Conservation (phyloP, 2,797 vertebrate genomes). For the Melanotaenia maccullochi region DNA sequence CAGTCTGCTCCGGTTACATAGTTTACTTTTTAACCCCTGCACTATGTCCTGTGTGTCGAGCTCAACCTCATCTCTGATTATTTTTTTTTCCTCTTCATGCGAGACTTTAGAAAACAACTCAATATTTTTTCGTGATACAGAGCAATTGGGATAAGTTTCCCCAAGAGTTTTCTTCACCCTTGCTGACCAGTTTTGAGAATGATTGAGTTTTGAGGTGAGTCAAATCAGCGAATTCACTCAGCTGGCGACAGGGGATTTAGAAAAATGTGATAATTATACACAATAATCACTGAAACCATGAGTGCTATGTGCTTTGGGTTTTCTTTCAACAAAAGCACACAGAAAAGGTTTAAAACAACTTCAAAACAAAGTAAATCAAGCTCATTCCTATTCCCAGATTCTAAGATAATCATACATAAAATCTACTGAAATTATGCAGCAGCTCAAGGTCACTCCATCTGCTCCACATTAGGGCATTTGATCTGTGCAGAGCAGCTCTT, state of each 20-base stretch:
- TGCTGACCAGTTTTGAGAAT: conserved; percentile 11
- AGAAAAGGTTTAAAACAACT: conserved; percentile 20
- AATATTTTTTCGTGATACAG: neutral
- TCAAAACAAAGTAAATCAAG: conserved; percentile 8
- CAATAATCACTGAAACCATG: conserved; percentile 36
- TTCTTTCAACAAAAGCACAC: conserved; percentile 31
- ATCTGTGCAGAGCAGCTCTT: neutral
- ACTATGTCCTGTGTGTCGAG: conserved; percentile 38
- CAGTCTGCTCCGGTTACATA: conserved; percentile 63
- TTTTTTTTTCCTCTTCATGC: neutral
- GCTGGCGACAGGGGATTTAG: conserved; percentile 14
- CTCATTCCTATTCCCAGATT: neutral
- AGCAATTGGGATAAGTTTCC: conserved; percentile 1
- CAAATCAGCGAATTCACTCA: conserved; percentile 25
- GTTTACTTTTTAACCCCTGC: conserved; percentile 59
- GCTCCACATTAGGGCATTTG: neutral
- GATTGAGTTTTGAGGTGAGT: conserved; percentile 7
- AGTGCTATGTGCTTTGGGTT: conserved; percentile 7
- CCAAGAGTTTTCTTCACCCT: conserved; percentile 4
- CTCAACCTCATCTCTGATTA: conserved; percentile 31
- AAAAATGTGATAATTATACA: conserved; percentile 38
- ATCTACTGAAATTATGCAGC: conserved; percentile 5
- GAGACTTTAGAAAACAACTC: neutral
- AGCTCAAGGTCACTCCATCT: conserved; percentile 10
- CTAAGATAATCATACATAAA: conserved; percentile 2